A percentile compares a stretch with the other conserved stretches of the same genome.
phyloP scores from a whole-genome alignment of 2,113 vertebrate genomes.

The Vombatus ursinus region DNA sequence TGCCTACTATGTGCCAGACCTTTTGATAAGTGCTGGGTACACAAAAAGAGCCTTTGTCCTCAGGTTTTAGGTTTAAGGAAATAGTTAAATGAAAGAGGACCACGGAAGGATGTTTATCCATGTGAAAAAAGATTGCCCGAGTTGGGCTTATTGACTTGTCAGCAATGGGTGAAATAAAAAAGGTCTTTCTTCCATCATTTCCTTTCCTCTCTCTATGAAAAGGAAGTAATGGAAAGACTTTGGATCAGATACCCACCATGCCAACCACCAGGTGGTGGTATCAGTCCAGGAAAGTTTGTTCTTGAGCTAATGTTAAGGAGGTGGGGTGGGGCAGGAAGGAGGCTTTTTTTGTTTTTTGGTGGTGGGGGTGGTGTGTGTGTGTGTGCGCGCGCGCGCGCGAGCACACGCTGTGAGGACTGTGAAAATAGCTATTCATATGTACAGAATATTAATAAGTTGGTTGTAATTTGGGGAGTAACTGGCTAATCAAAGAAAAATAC shows the following conservation, averaged over 20 bases:
- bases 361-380: neutral
- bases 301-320: neutral
- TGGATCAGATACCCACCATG: neutral
- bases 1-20: neutral
- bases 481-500: neutral
- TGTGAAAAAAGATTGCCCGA: neutral
- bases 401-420: no score
- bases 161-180: neutral
- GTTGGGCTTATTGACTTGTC: neutral
- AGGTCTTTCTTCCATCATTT: no score
- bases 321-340: neutral
- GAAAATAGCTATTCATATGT: neutral
- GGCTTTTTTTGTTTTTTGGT: no score
- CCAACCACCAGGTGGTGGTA: slow-evolving; percentile 14
- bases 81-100: neutral
- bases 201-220: neutral
- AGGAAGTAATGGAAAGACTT: neutral
- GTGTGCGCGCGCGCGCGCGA: no score
- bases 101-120: neutral
- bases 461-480: neutral
- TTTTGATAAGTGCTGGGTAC: neutral
- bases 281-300: neutral
- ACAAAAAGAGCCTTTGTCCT: neutral
- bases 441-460: neutral
- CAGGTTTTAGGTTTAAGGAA: neutral